Evolutionary conservation across 2,888 invertebrate species (phyloP), one percentile per base, ranked within the genome.

Genomic region (Drosophila sordidapex): DNA sequence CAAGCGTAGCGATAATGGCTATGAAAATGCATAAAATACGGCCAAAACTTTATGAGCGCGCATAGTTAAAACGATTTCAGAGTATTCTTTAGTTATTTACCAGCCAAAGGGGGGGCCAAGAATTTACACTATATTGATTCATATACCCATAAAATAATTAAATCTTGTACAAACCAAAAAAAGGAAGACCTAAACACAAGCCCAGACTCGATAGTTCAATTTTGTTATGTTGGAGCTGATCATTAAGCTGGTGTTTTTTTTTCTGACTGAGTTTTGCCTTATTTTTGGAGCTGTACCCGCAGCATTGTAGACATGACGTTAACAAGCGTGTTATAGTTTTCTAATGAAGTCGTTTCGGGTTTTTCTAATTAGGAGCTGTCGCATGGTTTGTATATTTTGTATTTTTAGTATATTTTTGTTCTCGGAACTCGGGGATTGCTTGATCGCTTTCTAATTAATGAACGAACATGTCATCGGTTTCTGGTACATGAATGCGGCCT

Each of bases 261-360:
- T 21, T 13, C 31, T 27, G 51, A 8, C 52, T 49, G 29, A 18
- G 53, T 64, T 60, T 46, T 53, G 13, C 48, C 38, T 62, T 56
- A 25, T n/a, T 46, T 43, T 74, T 54, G 60, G 35, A 65, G 46
- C 81, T 80, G 61, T 74, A 69, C 86, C 88, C 88, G 88, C 73
- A 83, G 88, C 73, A 83, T 85, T 74, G 88, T 72, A 58, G 67
- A 88, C 89, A 83, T 56, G 77, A 81, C 71, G 73, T 84, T 87
- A 90, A 87, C 86, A 89, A 87, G 82, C 79, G 68, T 89, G 85
- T 90, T 87, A 89, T 87, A 89, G 87, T 87, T 87, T 87, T 89
- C 90, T 87, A 87, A 87, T 87, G 87, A 87, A 87, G 87, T 87
- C 89, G 87, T 87, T 90, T 84, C 67, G 73, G 63, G 52, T 56